Evolutionary conservation across 1,140 invertebrate genomes (phyloP).

Genomic region (Varroa destructor): DNA sequence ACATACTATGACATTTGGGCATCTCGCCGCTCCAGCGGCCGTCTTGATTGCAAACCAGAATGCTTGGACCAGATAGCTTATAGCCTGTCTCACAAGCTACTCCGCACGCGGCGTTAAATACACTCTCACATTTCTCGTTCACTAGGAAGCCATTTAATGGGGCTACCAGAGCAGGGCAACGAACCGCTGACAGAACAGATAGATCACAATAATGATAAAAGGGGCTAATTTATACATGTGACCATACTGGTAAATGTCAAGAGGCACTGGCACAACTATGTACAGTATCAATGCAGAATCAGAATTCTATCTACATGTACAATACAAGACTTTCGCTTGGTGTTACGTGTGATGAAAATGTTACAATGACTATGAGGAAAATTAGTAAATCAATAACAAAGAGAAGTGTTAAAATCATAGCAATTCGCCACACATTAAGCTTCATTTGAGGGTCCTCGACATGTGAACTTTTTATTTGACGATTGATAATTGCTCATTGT

Average conservation of each 20-base stretch:
- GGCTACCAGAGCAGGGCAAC: constrained; percentile 47
- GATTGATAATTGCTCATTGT: no score
- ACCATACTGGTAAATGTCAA: neutral
- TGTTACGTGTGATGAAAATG: no score
- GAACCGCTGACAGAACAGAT: constrained; percentile 43
- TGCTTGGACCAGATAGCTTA: constrained; percentile 50
- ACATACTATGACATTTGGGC: constrained; percentile 49
- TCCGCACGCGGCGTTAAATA: constrained; percentile 56
- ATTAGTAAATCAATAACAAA: no score
- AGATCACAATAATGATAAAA: neutral
- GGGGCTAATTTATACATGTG: neutral
- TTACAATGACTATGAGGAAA: no score
- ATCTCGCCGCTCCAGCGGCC: constrained; percentile 53
- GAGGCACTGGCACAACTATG: no score
- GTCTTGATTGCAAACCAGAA: constrained; percentile 51
- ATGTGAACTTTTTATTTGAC: no score
- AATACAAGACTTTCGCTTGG: no score
- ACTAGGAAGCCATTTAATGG: constrained; percentile 56
- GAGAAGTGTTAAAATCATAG: no score
- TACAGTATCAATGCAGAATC: no score
- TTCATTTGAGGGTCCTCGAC: no score
- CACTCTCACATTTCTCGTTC: constrained; percentile 50
- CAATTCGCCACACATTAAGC: no score
- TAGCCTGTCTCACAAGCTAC: constrained; percentile 54
- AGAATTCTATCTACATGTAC: no score